Evolutionary conservation across 2,888 invertebrate genomes (phyloP).

Genomic region (Drosophila neutralis): DNA sequence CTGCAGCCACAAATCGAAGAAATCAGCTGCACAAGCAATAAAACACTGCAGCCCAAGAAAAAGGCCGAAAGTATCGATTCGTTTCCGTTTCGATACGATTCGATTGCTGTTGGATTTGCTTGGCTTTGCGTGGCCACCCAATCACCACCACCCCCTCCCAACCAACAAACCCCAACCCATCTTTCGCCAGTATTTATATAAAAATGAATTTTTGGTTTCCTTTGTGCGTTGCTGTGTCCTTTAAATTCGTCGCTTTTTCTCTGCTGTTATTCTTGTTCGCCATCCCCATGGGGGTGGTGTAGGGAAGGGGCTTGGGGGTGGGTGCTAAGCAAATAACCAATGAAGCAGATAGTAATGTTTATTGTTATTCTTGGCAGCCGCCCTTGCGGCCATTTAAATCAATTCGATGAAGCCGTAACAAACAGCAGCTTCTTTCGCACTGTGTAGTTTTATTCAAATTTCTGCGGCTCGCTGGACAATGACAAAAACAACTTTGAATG

Average conservation of each 20-base stretch:
- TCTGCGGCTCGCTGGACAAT: constrained; percentile 35
- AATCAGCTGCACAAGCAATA: constrained; percentile 34
- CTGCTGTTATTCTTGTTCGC: constrained; percentile 66
- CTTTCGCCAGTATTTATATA: background rate
- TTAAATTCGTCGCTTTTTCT: constrained; percentile 29
- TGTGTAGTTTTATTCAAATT: constrained; percentile 52
- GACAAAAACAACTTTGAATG: background rate
- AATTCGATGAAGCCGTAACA: constrained; percentile 54
- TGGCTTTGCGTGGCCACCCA: constrained; percentile 4
- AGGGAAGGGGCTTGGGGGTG: rapidly evolving
- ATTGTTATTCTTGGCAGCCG: constrained; percentile 70
- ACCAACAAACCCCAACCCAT: background rate
- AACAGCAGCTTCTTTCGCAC: constrained; percentile 20
- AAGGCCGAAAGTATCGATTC: constrained; percentile 63
- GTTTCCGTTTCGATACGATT: constrained; percentile 39
- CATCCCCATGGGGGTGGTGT: constrained; percentile 2
- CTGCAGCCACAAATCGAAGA: constrained; percentile 43
- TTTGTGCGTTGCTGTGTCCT: constrained; percentile 26
- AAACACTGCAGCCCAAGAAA: constrained; percentile 29
- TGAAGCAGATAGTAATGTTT: constrained; percentile 80
- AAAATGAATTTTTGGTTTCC: constrained; percentile 49
- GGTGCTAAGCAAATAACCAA: constrained; percentile 68
- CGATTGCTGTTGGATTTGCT: constrained; percentile 9
- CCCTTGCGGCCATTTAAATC: constrained; percentile 72
- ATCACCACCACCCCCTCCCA: background rate